Evolutionary conservation across 2,888 invertebrate species (phyloP), one percentile per base, ranked within the genome.

Genomic region (Rotaria sp.): DNA sequence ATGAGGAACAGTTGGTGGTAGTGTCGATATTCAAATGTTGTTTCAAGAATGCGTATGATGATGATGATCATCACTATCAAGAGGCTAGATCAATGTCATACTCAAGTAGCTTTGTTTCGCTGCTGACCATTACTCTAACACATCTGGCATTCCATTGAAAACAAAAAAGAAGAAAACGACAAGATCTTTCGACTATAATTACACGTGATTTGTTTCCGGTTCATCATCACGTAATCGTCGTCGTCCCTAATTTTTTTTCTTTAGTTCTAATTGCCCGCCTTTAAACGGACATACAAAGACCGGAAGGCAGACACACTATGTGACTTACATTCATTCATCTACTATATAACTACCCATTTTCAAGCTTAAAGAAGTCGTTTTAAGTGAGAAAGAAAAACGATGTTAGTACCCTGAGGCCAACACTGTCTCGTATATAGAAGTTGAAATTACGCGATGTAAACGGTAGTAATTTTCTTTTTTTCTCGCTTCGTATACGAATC

Each of bases 261-360:
- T 59, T 59, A 59, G n/a, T 59, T 59, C 57, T 59, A 59, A 59
- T 59, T 59, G 57, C 57, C 57, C 57, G 57, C 57, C 57, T 59
- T 59, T 10, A 59, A 59, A 59, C 57, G 57, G 57, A 59, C 57
- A 59, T 30, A 59, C 57, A 30, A 59, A 59, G 57, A 10, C 57
- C 57, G 57, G 57, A 59, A 59, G 57, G 57, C 57, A 59, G 57
- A 59, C 57, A 59, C 30, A 59, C n/a, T 59, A 26, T 59, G 26
- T 30, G 57, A 59, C 57, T 59, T 59, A 59, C 57, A 59, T 59
- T 30, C 57, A 59, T 59, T 59, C 57, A 59, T 30, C 57, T 59
- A 13, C n/a, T 59, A 59, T 59, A 59, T 59, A 59, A 59, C 57
- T n/a, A 59, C 57, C 57, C 57, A 59, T 30, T 59, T 59, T 59